A percentile compares a stretch with the other conserved stretches of the same genome.
These are phyloP conservation scores for Parazoanthus swiftii DNA, from an alignment of 92 coral and sea anemone genomes.

Conservation along the genomic window DNA sequence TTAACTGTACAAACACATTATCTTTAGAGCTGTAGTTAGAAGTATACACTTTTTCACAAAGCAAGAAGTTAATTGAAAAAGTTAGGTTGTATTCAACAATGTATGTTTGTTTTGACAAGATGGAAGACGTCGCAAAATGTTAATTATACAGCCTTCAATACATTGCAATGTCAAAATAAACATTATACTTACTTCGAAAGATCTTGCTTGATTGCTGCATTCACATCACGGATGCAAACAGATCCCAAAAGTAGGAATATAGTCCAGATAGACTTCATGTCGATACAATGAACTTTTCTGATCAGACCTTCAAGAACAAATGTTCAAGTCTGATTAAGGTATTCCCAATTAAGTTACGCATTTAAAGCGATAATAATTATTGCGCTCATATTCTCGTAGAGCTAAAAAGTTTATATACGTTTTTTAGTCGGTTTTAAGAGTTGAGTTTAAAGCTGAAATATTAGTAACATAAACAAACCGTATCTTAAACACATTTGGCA, in stretches of 20 bases:
- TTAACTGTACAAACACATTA: neutral
- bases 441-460: neutral
- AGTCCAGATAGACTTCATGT: slow-evolving; percentile 11
- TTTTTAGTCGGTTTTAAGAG: neutral
- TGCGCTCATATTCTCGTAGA: neutral
- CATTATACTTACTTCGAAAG: slow-evolving; percentile 26
- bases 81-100: neutral
- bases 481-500: neutral
- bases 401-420: neutral
- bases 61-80: neutral
- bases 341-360: neutral
- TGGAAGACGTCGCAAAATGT: neutral
- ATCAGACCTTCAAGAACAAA: slow-evolving; percentile 5
- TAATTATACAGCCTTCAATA: neutral
- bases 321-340: neutral
- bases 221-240: neutral
- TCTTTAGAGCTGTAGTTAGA: neutral
- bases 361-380: neutral
- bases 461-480: neutral
- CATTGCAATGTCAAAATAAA: neutral
- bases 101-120: slow-evolving; percentile 11
- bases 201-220: slow-evolving; percentile 38
- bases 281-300: neutral
- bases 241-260: neutral
- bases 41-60: neutral